A percentile compares a stretch with the other conserved stretches of the same genome.
Evolutionary conservation across 2,113 vertebrate genomes (phyloP).

Genomic region (Calidris pugnax): DNA sequence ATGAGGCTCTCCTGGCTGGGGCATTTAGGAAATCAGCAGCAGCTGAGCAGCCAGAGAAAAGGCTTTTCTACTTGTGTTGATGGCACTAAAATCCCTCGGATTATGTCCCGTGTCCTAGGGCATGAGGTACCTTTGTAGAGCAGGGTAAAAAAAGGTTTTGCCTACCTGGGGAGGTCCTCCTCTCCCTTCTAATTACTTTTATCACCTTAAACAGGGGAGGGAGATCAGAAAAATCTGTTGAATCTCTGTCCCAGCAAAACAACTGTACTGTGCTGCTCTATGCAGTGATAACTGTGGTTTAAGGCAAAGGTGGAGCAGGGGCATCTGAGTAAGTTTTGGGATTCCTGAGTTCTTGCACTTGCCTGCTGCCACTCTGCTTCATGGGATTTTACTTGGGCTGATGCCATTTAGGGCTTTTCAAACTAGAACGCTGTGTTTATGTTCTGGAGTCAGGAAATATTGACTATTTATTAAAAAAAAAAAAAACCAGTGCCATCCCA

Average conservation of each 20-base stretch:
- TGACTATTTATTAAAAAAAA: not conserved
- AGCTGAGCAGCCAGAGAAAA: not conserved
- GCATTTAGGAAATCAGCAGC: not conserved
- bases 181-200: not conserved
- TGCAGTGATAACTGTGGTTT: not conserved
- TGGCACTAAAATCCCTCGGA: not conserved
- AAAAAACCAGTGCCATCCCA: not conserved
- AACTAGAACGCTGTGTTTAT: not conserved
- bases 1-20: not conserved
- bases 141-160: not conserved
- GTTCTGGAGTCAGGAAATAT: not conserved
- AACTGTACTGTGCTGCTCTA: not conserved
- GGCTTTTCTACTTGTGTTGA: not conserved
- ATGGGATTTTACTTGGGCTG: not conserved
- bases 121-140: not conserved
- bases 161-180: not conserved
- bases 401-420: not conserved
- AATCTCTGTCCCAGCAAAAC: not conserved
- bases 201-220: not conserved
- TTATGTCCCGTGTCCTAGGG: accelerated
- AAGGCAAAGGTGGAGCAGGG: not conserved
- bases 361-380: not conserved
- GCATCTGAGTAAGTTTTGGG: not conserved
- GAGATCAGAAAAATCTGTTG: not conserved
- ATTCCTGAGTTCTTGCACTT: not conserved